Evolutionary conservation across 2,797 vertebrate species (phyloP), one percentile per base, ranked within the genome.

Genomic region (Bradypodion ventrale): DNA sequence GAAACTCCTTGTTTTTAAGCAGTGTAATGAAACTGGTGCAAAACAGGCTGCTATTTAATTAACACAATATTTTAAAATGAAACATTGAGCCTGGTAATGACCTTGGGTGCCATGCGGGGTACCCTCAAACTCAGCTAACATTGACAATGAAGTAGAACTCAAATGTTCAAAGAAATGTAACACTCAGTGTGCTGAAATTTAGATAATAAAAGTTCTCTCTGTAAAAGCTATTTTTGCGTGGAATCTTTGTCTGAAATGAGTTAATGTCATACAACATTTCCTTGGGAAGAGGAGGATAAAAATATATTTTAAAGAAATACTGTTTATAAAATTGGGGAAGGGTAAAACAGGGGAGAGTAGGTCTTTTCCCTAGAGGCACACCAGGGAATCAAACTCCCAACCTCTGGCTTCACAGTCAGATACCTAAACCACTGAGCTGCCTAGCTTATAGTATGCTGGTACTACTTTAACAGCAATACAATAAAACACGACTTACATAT

Each of bases 151-250:
- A 85, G 75, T 66, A 85, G 13, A 63, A 8, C 75, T 65, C 62
- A 83, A n/a, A 70, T 65, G 62, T 88, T 85, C 68, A 66, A 75
- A 60, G 25, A 44, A 85, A 15, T 92, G 85, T 74, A 85, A 40
- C 60, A 10, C 59, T 27, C 79, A 76, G 92, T 7, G 5, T 88
- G 49, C 83, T 91, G 85, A 90, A 86, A 77, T 89, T 94, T 94
- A 87, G 78, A 76, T 68, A 96, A 94, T 95, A 95, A 96, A 95
- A 69, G 9, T 7, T 90, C 94, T 92, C 76, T 93, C 85, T 88
- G 68, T 75, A 13, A 84, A 90, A 73, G 76, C 37, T 72, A 72
- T 13, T 46, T 84, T 82, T 83, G 72, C 37, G 88, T 63, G 73
- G 73, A 74, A 19, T 77, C 46, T 69, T 80, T 75, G 7, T 16